Conservation (phyloP, 2,797 vertebrate genomes). For the Distichodus sexfasciatus region DNA sequence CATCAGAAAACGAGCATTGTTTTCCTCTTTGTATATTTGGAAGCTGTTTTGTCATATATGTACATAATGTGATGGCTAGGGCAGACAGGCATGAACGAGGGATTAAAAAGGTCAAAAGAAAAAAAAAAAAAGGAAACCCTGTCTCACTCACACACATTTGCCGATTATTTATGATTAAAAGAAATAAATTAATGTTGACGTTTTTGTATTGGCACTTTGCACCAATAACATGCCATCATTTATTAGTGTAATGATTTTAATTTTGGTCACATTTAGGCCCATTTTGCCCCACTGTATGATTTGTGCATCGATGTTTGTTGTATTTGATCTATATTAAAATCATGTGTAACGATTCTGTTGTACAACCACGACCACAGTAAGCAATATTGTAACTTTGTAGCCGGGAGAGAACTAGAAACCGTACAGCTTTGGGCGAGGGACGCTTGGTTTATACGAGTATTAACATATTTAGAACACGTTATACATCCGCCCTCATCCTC, state of each 20-base stretch:
- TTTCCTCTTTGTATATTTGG: slow-evolving; percentile 98
- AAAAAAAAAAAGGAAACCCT: slow-evolving; percentile 75
- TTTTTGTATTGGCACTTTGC: slow-evolving; percentile 97
- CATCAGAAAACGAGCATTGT: slow-evolving; percentile 74
- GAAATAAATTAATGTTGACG: slow-evolving; percentile 78
- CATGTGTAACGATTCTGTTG: slow-evolving; percentile 91
- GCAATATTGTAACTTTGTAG: slow-evolving; percentile 99
- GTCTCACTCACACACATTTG: slow-evolving; percentile 82
- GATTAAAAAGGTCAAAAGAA: slow-evolving; percentile 74
- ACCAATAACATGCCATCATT: slow-evolving; percentile 98
- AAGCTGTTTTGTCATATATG: slow-evolving; percentile 99
- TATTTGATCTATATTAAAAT: slow-evolving; percentile 87
- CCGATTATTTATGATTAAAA: slow-evolving; percentile 81
- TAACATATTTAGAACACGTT: slow-evolving; percentile 84
- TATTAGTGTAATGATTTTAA: slow-evolving; percentile 84
- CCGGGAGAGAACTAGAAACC: slow-evolving; percentile 55
- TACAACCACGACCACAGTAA: slow-evolving; percentile 94
- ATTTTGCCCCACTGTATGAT: slow-evolving; percentile 88
- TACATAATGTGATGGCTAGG: slow-evolving; percentile 96
- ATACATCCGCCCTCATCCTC: slow-evolving; percentile 84
- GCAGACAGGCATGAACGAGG: slow-evolving; percentile 89
- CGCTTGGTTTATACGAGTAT: slow-evolving; percentile 71
- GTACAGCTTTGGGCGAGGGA: slow-evolving; percentile 49
- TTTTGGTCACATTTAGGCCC: slow-evolving; percentile 80
- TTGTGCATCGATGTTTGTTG: slow-evolving; percentile 98